Percentiles rank a stretch among this genome's conserved stretches.
These are phyloP conservation scores for Synergus japonicus DNA, from an alignment of 2,888 invertebrate genomes.

Conservation along the genomic window DNA sequence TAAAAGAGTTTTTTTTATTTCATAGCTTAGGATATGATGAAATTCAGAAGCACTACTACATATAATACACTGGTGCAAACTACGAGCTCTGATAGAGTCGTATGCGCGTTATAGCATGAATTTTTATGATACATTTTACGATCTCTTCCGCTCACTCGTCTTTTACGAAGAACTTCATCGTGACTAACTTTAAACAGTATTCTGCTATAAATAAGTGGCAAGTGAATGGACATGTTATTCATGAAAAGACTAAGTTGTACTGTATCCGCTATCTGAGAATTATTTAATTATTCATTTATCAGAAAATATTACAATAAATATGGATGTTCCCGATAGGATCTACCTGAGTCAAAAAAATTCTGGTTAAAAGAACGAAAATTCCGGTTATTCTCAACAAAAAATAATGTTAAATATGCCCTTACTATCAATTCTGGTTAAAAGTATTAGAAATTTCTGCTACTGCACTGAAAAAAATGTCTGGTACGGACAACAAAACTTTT, in stretches of 20 bases:
- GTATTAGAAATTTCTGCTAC: too few species aligned
- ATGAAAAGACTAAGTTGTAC: not conserved
- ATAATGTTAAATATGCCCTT: too few species aligned
- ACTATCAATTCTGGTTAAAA: too few species aligned
- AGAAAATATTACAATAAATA: not conserved
- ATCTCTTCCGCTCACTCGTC: slow-evolving; percentile 15
- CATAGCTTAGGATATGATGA: slow-evolving; percentile 13
- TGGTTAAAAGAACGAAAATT: too few species aligned
- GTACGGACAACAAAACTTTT: too few species aligned
- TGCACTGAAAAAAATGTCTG: too few species aligned
- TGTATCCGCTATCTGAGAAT: not conserved
- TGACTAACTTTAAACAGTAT: slow-evolving; percentile 31
- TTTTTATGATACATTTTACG: slow-evolving; percentile 39
- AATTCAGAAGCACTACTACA: slow-evolving; percentile 30
- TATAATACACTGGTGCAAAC: slow-evolving; percentile 18
- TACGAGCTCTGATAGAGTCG: slow-evolving; percentile 14
- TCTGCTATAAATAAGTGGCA: slow-evolving; percentile 1
- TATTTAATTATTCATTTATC: not conserved
- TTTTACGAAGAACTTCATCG: slow-evolving; percentile 33
- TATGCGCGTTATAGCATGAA: slow-evolving; percentile 34
- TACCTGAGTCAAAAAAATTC: too few species aligned
- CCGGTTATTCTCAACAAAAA: too few species aligned
- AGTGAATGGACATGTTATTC: not conserved
- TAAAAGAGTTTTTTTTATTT: slow-evolving; percentile 28
- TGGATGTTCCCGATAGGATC: not conserved